A percentile compares a stretch with the other conserved stretches of the same genome.
phyloP scores from a whole-genome alignment of 2,113 vertebrate species.

The Bufo bufo region DNA sequence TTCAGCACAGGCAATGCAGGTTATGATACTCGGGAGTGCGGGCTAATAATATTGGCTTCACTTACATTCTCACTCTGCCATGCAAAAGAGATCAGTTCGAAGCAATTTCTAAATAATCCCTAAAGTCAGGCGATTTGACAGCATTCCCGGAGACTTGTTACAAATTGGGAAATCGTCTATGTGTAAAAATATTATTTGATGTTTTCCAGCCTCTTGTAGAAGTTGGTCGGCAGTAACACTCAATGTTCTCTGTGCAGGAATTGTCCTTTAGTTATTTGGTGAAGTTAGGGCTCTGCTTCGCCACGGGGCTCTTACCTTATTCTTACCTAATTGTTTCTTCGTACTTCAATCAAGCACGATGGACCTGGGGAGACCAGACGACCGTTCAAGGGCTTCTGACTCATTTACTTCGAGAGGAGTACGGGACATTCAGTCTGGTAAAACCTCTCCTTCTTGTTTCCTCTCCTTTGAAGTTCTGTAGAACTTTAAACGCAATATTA shows the following conservation, averaged over 20 bases:
- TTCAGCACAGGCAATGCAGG: slow-evolving; percentile 73
- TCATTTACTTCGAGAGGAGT: slow-evolving; percentile 93
- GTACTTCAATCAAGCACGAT: slow-evolving; percentile 84
- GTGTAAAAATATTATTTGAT: slow-evolving; percentile 72
- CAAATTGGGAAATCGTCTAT: slow-evolving; percentile 72
- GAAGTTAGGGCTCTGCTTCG: slow-evolving; percentile 80
- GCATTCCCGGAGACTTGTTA: slow-evolving; percentile 69
- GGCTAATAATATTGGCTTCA: slow-evolving; percentile 75
- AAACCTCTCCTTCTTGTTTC: slow-evolving; percentile 53
- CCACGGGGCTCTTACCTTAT: slow-evolving; percentile 87
- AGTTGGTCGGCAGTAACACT: slow-evolving; percentile 60
- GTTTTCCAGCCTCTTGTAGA: slow-evolving; percentile 69
- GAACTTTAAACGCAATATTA: slow-evolving; percentile 53
- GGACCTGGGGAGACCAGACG: slow-evolving; percentile 99
- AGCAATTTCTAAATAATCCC: slow-evolving; percentile 76
- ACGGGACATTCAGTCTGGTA: slow-evolving; percentile 98
- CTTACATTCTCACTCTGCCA: slow-evolving; percentile 72
- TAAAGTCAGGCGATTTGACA: slow-evolving; percentile 52
- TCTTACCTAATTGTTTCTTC: slow-evolving; percentile 90
- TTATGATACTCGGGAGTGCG: slow-evolving; percentile 69
- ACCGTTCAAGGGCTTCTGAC: slow-evolving; percentile 86
- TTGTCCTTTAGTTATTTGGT: slow-evolving; percentile 73
- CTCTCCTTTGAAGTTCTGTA: slow-evolving; percentile 54
- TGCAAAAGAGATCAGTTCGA: slow-evolving; percentile 73
- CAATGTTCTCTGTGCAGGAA: slow-evolving; percentile 78